Percentiles rank a stretch among this genome's conserved stretches.
These are phyloP conservation scores for Armadillidium nasatum DNA, from an alignment of 1,140 invertebrate species.

Conservation along the genomic window DNA sequence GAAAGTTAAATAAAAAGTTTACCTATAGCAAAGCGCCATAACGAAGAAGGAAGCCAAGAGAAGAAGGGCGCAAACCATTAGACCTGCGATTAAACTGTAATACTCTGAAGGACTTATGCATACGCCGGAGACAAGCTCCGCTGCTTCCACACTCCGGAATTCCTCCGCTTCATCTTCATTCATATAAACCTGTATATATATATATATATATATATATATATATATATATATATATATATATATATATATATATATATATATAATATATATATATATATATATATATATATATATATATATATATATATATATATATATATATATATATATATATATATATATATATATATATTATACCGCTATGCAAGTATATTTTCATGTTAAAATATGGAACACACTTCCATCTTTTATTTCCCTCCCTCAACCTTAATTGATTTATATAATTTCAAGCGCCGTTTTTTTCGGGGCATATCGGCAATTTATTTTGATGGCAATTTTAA, in stretches of 20 bases:
- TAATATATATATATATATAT: slow-evolving; percentile 6
- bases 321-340: slow-evolving; percentile 14
- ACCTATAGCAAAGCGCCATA: not conserved
- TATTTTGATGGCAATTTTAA: no score
- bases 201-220: slow-evolving; percentile 8
- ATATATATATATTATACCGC: slow-evolving; percentile 12
- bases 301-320: not conserved
- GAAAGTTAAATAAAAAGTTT: not conserved
- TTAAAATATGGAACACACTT: no score
- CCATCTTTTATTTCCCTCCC: no score
- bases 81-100: not conserved
- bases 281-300: slow-evolving; percentile 6
- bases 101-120: slow-evolving; percentile 4
- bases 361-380: no score
- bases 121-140: not conserved
- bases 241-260: slow-evolving; percentile 8
- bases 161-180: not conserved
- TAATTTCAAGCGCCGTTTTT: no score
- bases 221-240: slow-evolving; percentile 7
- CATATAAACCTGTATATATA: not conserved
- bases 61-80: not conserved
- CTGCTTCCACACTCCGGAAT: not conserved
- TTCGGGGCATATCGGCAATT: no score
- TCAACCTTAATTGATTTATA: no score
- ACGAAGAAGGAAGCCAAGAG: not conserved